Conservation (phyloP, 2,888 invertebrate species). For the Tromatobia lineatoria region DNA sequence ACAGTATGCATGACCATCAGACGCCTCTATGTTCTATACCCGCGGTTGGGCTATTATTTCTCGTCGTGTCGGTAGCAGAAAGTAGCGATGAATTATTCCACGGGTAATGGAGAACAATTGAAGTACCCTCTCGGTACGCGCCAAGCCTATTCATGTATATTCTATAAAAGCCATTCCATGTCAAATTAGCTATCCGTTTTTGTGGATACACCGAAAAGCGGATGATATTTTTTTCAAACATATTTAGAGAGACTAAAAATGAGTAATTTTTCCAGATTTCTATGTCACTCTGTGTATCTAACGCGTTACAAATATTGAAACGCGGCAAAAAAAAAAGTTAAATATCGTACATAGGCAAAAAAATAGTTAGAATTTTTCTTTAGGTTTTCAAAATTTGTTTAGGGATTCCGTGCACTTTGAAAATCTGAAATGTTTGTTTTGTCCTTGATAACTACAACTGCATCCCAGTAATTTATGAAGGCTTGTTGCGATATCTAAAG, state of each 20-base stretch:
- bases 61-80: conserved; percentile 76
- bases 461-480: neutral
- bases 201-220: neutral
- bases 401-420: neutral
- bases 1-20: conserved; percentile 41
- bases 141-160: conserved; percentile 27
- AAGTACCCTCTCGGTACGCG: conserved; percentile 76
- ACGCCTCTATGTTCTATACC: conserved; percentile 44
- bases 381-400: too few species aligned
- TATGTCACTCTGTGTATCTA: neutral
- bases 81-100: conserved; percentile 78
- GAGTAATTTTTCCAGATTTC: neutral
- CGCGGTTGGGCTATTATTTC: conserved; percentile 73
- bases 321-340: neutral
- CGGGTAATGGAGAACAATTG: conserved; percentile 78
- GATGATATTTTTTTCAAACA: neutral
- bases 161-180: neutral
- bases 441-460: neutral
- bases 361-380: too few species aligned
- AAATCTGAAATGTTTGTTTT: neutral
- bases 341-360: neutral
- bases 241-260: neutral
- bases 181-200: neutral
- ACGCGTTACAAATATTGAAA: too few species aligned
- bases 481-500: neutral